Evolutionary conservation across 2,888 invertebrate species (phyloP), one percentile per base, ranked within the genome.

Genomic region (Atrina japonica): DNA sequence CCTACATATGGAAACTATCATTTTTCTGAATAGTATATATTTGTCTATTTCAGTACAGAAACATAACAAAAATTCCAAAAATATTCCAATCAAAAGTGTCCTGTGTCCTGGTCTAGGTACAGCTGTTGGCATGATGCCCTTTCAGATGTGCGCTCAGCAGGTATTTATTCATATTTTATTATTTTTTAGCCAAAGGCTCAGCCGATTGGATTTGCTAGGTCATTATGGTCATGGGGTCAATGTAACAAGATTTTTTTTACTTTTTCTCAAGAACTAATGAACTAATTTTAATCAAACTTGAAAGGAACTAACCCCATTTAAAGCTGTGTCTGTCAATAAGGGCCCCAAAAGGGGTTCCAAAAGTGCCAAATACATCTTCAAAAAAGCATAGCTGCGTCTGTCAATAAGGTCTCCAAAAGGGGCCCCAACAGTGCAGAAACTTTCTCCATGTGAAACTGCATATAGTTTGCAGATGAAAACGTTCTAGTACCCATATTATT

Each of bases 81-180:
- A 75, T n/a, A 72, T 77, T 16, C 78, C 81, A 18, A 88, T 88
- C 41, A 76, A 73, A 49, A 77, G 76, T 63, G 86, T 88, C 2
- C 72, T 88, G 18, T 84, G 85, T 61, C 88, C 88, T 7, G 88
- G 88, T 7, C 81, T 88, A 0, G 88, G 86, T 1, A 87, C 88
- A 41, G 85, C 84, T 16, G 86, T 86, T 2, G 88, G 88, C 0
- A 63, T 55, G 14, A 86, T 88, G 88, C 80, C 83, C 11, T 50
- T 58, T 25, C 55, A 74, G 2, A 76, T 79, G 69, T 86, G 86
- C 82, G 86, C 86, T 14, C 73, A 67, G 61, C 87, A 87, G 83
- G 87, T 87, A 61, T 41, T 16, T 49, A 23, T 25, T 1, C 49
- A 49, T 23, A 25, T 49, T 16, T 49, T 23, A 25, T 11, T 49